Percentiles rank a stretch among this genome's conserved stretches.
These are phyloP conservation scores for Cheilosia pagana DNA, from an alignment of 2,888 invertebrate species.

Conservation along the genomic window DNA sequence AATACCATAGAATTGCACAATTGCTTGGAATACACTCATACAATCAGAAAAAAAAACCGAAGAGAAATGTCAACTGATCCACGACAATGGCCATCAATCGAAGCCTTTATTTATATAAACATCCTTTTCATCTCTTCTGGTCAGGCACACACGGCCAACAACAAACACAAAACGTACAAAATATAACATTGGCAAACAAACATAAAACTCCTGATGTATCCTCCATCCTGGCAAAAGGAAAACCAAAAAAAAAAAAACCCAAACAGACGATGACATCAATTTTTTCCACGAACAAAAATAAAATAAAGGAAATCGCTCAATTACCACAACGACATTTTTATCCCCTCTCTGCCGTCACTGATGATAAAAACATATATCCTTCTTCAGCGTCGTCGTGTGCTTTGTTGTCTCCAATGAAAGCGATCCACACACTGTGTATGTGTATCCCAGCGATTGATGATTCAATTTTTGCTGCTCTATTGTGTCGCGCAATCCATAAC, in stretches of 20 bases:
- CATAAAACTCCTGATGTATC: slow-evolving; percentile 28
- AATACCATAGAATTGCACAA: slow-evolving; percentile 54
- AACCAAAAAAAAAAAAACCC: slow-evolving; percentile 24
- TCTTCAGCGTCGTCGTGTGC: slow-evolving; percentile 19
- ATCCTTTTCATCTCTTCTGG: slow-evolving; percentile 68
- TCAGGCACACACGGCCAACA: slow-evolving; percentile 48
- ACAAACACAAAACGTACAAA: slow-evolving; percentile 34
- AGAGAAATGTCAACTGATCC: slow-evolving; percentile 59
- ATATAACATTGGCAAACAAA: slow-evolving; percentile 36
- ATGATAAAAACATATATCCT: slow-evolving; percentile 23
- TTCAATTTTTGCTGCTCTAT: slow-evolving; percentile 59
- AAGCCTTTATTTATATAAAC: slow-evolving; percentile 74
- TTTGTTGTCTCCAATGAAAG: slow-evolving; percentile 23
- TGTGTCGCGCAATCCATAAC: slow-evolving; percentile 14
- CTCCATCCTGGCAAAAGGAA: neutral
- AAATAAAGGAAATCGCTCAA: slow-evolving; percentile 70
- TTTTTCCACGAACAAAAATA: slow-evolving; percentile 40
- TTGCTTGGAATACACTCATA: slow-evolving; percentile 10
- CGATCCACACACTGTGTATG: slow-evolving; percentile 50
- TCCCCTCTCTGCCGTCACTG: slow-evolving; percentile 49
- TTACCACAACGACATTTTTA: slow-evolving; percentile 73
- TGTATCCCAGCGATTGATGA: slow-evolving; percentile 46
- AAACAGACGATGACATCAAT: slow-evolving; percentile 45
- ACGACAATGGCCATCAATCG: slow-evolving; percentile 72
- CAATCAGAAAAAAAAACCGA: neutral